phyloP scores from a whole-genome alignment of 2,113 vertebrate species.

The Ictalurus punctatus region DNA sequence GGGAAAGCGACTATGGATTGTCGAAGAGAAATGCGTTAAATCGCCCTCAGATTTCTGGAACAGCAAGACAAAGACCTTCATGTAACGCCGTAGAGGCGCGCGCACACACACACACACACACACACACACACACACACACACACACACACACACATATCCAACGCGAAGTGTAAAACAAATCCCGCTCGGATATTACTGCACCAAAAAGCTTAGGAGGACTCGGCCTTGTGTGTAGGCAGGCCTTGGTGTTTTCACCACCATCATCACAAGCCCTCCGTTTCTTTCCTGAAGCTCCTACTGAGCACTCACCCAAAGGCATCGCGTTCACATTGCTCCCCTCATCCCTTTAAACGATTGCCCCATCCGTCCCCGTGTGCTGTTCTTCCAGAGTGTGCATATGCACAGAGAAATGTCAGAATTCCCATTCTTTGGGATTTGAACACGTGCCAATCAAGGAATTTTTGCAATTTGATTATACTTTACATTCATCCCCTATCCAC shows the following conservation, averaged over 20 bases:
- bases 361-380: not conserved
- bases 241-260: conserved; percentile 56
- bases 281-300: conserved; percentile 43
- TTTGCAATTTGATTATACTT: conserved; percentile 60
- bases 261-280: conserved; percentile 47
- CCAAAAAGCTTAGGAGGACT: conserved; percentile 59
- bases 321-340: conserved; percentile 24
- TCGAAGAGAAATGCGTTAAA: conserved; percentile 56
- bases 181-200: conserved; percentile 70
- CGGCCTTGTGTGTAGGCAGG: conserved; percentile 59
- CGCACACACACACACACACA: conserved; percentile 36
- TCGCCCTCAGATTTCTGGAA: conserved; percentile 46
- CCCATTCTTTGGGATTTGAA: conserved; percentile 68
- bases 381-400: conserved; percentile 41
- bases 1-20: conserved; percentile 48
- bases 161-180: conserved; percentile 60
- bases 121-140: not conserved
- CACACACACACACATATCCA: conserved; percentile 42
- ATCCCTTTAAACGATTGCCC: not conserved
- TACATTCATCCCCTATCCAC: conserved; percentile 54
- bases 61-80: conserved; percentile 56
- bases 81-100: conserved; percentile 55
- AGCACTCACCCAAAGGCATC: conserved; percentile 30
- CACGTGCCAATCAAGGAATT: conserved; percentile 66
- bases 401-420: conserved; percentile 69